phyloP scores from a whole-genome alignment of 1,140 invertebrate species.

The Coptotermes formosanus region DNA sequence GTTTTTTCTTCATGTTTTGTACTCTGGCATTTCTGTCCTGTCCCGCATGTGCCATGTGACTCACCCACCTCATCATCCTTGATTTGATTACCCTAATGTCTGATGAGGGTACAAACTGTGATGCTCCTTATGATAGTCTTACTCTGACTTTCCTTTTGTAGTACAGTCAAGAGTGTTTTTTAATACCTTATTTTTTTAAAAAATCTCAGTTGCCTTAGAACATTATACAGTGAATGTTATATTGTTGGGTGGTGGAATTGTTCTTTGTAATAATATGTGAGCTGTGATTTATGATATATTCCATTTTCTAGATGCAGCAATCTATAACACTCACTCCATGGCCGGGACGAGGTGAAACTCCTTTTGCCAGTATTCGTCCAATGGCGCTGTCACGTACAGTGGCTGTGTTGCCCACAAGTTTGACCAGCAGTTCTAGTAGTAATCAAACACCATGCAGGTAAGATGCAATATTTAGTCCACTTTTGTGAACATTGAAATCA shows the following conservation, averaged over 20 bases:
- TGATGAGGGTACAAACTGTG: no score
- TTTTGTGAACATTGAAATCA: not conserved
- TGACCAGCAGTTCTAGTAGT: slow-evolving; percentile 41
- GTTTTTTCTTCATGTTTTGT: no score
- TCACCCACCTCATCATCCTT: no score
- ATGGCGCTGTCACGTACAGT: slow-evolving; percentile 75
- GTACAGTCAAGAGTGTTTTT: no score
- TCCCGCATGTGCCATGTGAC: no score
- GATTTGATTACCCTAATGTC: no score
- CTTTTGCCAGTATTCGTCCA: slow-evolving; percentile 87
- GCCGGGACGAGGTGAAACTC: slow-evolving; percentile 67
- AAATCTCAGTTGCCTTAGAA: no score
- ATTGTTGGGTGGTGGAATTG: not conserved
- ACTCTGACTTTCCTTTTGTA: no score
- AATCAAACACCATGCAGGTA: slow-evolving; percentile 44
- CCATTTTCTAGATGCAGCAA: slow-evolving; percentile 30
- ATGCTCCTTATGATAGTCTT: no score
- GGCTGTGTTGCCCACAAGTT: slow-evolving; percentile 73
- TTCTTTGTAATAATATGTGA: not conserved
- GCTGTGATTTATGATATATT: not conserved
- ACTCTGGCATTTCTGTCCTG: no score
- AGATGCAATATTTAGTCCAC: not conserved
- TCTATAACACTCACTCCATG: slow-evolving; percentile 57
- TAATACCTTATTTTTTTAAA: no score
- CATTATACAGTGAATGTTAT: no score